Conservation (phyloP, 2,797 vertebrate genomes). For the Crenuchus spilurus region DNA sequence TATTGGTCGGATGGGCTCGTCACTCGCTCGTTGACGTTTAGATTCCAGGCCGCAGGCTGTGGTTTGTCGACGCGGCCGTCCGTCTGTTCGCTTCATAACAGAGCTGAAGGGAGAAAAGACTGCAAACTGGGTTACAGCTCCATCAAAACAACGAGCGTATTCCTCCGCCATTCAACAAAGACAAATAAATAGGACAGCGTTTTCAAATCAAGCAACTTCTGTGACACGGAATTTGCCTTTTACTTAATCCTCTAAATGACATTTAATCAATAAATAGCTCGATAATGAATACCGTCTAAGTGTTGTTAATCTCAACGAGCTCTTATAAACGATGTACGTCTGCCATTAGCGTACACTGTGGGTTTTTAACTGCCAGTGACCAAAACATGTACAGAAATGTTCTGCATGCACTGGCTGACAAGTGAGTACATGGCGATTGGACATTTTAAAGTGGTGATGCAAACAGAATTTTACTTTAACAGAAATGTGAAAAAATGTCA, state of each 20-base stretch:
- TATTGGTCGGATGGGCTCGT: conserved; percentile 38
- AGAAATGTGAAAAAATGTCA: too few species aligned
- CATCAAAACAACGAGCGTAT: conserved; percentile 32
- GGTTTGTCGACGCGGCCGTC: conserved; percentile 47
- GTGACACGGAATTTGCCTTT: background rate
- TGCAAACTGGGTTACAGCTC: conserved; percentile 35
- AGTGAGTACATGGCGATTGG: too few species aligned
- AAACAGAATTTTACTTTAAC: background rate
- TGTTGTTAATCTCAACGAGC: background rate
- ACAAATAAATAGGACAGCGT: conserved; percentile 29
- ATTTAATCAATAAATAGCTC: background rate
- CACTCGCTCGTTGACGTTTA: conserved; percentile 22
- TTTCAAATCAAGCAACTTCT: background rate
- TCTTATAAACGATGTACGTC: background rate
- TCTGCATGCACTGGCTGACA: too few species aligned
- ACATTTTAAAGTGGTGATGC: background rate
- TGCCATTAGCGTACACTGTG: background rate
- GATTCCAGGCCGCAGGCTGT: conserved; percentile 20
- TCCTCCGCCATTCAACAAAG: conserved; percentile 54
- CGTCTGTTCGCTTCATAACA: conserved; percentile 40
- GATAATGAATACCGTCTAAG: background rate
- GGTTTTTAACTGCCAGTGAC: background rate
- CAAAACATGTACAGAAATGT: too few species aligned
- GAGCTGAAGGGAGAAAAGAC: conserved; percentile 11
- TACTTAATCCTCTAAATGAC: background rate